phyloP scores from a whole-genome alignment of 2,113 vertebrate genomes.

The Chlorocebus sabaeus region DNA sequence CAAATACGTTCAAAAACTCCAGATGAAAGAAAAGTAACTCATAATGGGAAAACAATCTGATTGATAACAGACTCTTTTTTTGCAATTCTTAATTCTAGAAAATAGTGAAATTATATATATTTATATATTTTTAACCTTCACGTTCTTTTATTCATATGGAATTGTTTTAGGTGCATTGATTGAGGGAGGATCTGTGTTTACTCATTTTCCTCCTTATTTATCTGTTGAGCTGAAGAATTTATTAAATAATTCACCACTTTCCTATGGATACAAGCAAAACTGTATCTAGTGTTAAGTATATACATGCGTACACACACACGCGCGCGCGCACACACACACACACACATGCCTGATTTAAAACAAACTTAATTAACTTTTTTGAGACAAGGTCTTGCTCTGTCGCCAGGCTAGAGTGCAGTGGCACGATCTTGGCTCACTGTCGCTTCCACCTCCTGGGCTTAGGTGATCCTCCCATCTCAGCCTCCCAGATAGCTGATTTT shows the following conservation, averaged over 20 bases:
- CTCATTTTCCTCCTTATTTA: constrained; percentile 5
- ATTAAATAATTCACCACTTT: background rate
- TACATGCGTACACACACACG: background rate
- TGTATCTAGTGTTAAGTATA: background rate
- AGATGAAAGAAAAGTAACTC: background rate
- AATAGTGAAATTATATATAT: background rate
- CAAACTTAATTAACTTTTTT: too few relatives aligned
- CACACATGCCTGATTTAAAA: too few relatives aligned
- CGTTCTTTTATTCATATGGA: background rate
- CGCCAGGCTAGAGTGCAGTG: too few relatives aligned
- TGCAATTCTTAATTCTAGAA: background rate
- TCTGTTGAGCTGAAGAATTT: background rate
- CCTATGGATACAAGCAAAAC: background rate
- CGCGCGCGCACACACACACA: too few relatives aligned
- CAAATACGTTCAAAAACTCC: background rate
- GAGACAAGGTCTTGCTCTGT: too few relatives aligned
- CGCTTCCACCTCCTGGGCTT: too few relatives aligned
- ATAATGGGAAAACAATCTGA: background rate
- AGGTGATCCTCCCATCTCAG: too few relatives aligned
- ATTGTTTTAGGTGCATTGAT: background rate
- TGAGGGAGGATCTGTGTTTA: background rate
- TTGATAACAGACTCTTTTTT: background rate
- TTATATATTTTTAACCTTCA: background rate
- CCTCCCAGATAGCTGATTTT: too few relatives aligned
- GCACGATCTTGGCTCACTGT: too few relatives aligned